Evolutionary conservation across 2,888 invertebrate genomes (phyloP).

Genomic region (Ferrisia virgata): DNA sequence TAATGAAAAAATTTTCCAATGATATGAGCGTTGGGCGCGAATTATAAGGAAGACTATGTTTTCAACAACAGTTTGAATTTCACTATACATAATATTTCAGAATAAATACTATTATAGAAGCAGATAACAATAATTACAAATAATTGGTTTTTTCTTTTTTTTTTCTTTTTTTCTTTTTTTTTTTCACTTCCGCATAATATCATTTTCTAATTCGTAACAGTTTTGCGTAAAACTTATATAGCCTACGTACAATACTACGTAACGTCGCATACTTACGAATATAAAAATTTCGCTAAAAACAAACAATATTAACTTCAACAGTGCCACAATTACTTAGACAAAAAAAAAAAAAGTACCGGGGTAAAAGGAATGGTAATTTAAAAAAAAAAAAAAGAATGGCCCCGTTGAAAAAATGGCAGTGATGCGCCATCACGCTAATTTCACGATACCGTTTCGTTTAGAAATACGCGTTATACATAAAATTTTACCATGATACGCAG

Average conservation of each 20-base stretch:
- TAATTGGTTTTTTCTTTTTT: neutral
- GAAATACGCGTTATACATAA: neutral
- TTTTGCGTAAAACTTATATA: too few relatives aligned
- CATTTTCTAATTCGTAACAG: too few relatives aligned
- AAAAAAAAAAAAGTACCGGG: constrained; percentile 21
- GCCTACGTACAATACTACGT: neutral
- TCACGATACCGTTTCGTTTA: neutral
- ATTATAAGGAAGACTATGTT: constrained; percentile 1
- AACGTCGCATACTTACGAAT: neutral
- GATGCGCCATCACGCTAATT: constrained; percentile 38
- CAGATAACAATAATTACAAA: constrained; percentile 2
- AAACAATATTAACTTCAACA: constrained; percentile 5
- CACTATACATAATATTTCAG: neutral
- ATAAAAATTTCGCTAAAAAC: neutral
- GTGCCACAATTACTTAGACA: constrained; percentile 10
- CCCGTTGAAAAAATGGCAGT: constrained; percentile 43
- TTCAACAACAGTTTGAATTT: constrained; percentile 18
- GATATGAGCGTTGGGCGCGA: constrained; percentile 18
- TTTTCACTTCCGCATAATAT: neutral
- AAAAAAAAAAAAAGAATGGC: constrained; percentile 41
- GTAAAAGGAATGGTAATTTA: constrained; percentile 35
- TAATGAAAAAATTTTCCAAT: neutral
- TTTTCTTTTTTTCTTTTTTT: neutral
- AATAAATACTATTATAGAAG: constrained; percentile 13
- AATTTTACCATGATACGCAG: neutral